Percentiles rank a stretch among this genome's conserved stretches.
phyloP scores from a whole-genome alignment of 2,797 vertebrate species.

The Galagoides demidoff region DNA sequence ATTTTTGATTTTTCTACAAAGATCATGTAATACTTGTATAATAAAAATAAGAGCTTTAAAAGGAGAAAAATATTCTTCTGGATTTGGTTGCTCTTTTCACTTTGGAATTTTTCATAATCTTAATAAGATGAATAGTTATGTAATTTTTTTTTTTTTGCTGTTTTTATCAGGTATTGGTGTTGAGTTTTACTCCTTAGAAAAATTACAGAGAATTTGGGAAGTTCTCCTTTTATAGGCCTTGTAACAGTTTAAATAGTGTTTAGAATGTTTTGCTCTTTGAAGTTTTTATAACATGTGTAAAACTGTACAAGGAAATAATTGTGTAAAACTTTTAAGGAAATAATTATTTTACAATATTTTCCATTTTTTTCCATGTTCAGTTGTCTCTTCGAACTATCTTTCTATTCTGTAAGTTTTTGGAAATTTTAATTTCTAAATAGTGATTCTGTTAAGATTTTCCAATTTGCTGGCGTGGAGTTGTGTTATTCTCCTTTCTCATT shows the following conservation, averaged over 20 bases:
- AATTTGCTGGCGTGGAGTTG: neutral
- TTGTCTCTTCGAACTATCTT: conserved; percentile 21
- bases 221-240: conserved; percentile 62
- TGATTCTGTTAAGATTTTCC: conserved; percentile 11
- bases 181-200: conserved; percentile 32
- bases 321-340: conserved; percentile 77
- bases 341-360: conserved; percentile 33
- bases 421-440: neutral
- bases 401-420: conserved; percentile 12
- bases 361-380: neutral
- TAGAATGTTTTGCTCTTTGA: conserved; percentile 61
- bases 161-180: conserved; percentile 37
- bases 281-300: conserved; percentile 69
- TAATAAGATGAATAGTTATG: neutral
- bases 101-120: conserved; percentile 52
- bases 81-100: conserved; percentile 41
- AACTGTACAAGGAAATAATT: conserved; percentile 64
- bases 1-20: conserved; percentile 63
- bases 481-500: neutral
- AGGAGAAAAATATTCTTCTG: conserved; percentile 35
- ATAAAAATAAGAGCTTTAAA: conserved; percentile 65
- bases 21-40: conserved; percentile 19
- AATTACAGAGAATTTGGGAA: conserved; percentile 12
- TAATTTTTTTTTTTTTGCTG: neutral
- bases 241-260: conserved; percentile 46